phyloP scores from a whole-genome alignment of 92 coral and sea anemone genomes.

The Porites rus region DNA sequence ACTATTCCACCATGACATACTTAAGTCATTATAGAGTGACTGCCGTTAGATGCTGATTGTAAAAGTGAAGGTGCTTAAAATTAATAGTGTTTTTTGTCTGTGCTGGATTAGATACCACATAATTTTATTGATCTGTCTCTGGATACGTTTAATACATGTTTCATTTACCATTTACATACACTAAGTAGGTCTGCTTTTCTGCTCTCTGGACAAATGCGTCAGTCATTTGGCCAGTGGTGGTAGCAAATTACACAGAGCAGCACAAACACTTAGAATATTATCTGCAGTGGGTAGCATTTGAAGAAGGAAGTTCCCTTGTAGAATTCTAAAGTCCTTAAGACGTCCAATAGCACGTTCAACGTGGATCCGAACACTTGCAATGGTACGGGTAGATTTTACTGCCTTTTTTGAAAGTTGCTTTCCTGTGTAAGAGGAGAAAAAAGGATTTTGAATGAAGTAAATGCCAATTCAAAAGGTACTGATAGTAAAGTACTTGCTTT shows the following conservation, averaged over 20 bases:
- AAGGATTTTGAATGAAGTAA: background rate
- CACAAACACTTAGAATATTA: conserved; percentile 29
- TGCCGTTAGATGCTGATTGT: background rate
- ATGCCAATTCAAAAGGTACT: background rate
- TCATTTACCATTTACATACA: background rate
- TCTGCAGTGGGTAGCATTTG: conserved; percentile 21
- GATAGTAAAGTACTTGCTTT: too few relatives aligned
- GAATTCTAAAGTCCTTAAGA: conserved; percentile 41
- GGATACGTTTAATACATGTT: background rate
- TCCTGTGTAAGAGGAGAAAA: conserved; percentile 14
- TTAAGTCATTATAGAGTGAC: conserved; percentile 5
- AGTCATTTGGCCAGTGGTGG: conserved; percentile 44
- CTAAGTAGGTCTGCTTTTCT: background rate
- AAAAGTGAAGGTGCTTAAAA: background rate
- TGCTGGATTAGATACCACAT: too few relatives aligned
- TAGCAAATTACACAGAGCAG: conserved; percentile 50
- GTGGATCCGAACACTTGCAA: conserved; percentile 57
- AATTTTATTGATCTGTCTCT: background rate
- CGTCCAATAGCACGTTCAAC: conserved; percentile 52
- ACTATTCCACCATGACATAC: too few relatives aligned
- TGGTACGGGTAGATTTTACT: too few relatives aligned
- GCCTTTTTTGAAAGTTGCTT: conserved; percentile 48
- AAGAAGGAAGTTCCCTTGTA: conserved; percentile 39
- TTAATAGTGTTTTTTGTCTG: too few relatives aligned
- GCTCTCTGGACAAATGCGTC: background rate